Percentiles rank a stretch among this genome's conserved stretches.
These are phyloP conservation scores for Eupithecia tripunctaria DNA, from an alignment of 2,888 invertebrate genomes.

Conservation along the genomic window DNA sequence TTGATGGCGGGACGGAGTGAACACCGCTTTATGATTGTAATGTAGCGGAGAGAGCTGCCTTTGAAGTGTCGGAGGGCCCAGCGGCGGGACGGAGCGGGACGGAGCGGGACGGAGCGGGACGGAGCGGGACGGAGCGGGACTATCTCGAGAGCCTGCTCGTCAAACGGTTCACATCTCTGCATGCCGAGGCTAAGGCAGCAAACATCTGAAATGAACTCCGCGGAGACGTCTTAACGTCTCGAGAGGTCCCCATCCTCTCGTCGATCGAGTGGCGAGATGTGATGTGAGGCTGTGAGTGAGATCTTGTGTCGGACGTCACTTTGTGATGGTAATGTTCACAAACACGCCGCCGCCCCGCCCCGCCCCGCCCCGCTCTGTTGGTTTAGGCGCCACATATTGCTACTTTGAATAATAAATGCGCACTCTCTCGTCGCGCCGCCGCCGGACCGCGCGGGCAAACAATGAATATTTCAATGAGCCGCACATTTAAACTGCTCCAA, in stretches of 20 bases:
- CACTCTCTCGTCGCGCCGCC: conserved; percentile 56
- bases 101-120: neutral
- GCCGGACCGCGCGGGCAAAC: conserved; percentile 40
- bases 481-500: conserved; percentile 28
- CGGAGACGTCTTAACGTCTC: neutral
- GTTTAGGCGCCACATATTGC: conserved; percentile 77
- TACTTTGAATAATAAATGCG: conserved; percentile 76
- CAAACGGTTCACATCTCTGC: neutral
- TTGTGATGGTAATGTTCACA: conserved; percentile 41
- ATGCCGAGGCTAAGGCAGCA: too few species aligned
- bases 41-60: conserved; percentile 5
- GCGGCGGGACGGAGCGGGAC: neutral
- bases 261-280: too few species aligned
- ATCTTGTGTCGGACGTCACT: neutral
- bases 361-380: conserved; percentile 58
- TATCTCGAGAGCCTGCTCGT: neutral
- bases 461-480: conserved; percentile 36
- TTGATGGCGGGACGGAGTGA: conserved; percentile 21
- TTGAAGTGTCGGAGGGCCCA: conserved; percentile 25
- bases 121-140: neutral
- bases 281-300: too few species aligned
- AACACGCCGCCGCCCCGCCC: conserved; percentile 52
- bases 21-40: conserved; percentile 14
- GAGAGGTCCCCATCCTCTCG: too few species aligned
- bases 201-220: neutral